Evolutionary conservation across 2,888 invertebrate species (phyloP).

Genomic region (Apotomis turbidana): DNA sequence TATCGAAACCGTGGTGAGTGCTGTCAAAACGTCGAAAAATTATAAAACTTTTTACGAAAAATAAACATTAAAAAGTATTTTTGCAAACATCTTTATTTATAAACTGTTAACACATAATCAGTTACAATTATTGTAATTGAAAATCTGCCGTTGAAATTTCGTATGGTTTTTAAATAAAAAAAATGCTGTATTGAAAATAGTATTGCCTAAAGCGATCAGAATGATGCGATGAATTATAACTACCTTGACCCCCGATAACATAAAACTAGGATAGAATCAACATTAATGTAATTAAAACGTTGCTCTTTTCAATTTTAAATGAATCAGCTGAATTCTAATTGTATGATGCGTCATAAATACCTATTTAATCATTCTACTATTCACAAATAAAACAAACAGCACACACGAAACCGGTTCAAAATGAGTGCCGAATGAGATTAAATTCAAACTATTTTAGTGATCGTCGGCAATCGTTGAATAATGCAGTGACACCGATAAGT

Average conservation of each 20-base stretch:
- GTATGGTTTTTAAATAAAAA: too few species aligned
- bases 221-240: too few species aligned
- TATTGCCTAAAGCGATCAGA: too few species aligned
- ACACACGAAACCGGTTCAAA: slow-evolving; percentile 20
- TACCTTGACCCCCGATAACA: neutral
- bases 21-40: too few species aligned
- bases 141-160: too few species aligned
- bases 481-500: slow-evolving; percentile 54
- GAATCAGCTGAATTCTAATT: neutral
- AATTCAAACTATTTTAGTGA: slow-evolving; percentile 27
- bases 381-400: slow-evolving; percentile 2
- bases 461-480: slow-evolving; percentile 50
- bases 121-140: too few species aligned
- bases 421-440: slow-evolving; percentile 14
- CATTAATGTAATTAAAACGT: neutral
- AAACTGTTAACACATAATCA: too few species aligned
- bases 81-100: too few species aligned
- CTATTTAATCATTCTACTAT: neutral
- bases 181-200: too few species aligned
- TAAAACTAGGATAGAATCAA: neutral
- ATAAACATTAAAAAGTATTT: too few species aligned
- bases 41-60: too few species aligned
- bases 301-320: neutral
- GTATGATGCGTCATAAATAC: neutral
- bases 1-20: too few species aligned